These are phyloP conservation scores for Pseudotriccus pelzelni DNA, from an alignment of 2,797 vertebrate genomes.

Conservation along the genomic window DNA sequence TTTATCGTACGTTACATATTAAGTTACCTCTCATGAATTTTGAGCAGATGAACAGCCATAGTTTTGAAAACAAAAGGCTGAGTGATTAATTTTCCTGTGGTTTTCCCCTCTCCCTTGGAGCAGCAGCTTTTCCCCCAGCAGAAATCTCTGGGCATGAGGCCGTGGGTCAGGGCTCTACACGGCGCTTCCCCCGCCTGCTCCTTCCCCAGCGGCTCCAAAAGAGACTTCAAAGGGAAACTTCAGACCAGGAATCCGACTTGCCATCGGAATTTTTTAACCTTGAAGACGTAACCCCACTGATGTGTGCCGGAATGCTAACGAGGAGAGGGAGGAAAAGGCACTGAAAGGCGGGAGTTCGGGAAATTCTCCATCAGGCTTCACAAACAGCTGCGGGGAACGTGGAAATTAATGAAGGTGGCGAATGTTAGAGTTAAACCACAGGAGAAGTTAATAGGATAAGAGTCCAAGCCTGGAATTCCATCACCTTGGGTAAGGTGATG, in stretches of 20 bases:
- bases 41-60: neutral
- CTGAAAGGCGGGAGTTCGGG: neutral
- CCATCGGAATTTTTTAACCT: constrained; percentile 60
- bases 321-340: neutral
- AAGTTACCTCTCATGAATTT: constrained; percentile 15
- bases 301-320: constrained; percentile 42
- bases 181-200: neutral
- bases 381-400: neutral
- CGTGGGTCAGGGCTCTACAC: constrained; percentile 26
- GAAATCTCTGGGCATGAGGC: neutral
- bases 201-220: constrained; percentile 40
- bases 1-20: neutral
- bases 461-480: neutral
- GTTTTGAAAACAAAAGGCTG: constrained; percentile 15
- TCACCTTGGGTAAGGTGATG: neutral
- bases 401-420: neutral
- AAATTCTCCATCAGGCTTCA: neutral
- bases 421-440: neutral
- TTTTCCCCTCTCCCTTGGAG: neutral
- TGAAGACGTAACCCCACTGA: constrained; percentile 44
- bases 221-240: constrained; percentile 66
- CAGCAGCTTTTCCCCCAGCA: neutral
- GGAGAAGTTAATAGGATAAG: neutral
- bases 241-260: constrained; percentile 48
- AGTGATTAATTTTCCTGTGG: neutral